Evolutionary conservation across 1,140 invertebrate species (phyloP).

Genomic region (Chionoecetes opilio): DNA sequence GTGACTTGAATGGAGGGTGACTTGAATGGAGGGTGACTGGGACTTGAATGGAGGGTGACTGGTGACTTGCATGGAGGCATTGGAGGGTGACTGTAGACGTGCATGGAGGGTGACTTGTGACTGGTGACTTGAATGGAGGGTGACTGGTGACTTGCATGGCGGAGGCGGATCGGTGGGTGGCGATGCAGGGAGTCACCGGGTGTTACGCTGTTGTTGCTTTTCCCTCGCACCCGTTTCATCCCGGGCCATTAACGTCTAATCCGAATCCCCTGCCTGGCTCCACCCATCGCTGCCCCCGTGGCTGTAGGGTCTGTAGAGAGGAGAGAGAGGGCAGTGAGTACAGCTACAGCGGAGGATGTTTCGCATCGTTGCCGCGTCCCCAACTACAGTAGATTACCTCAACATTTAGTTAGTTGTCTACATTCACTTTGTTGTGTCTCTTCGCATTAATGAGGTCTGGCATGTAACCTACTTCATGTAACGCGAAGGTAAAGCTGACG

Average conservation of each 20-base stretch:
- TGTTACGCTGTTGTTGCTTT: no score
- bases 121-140: no score
- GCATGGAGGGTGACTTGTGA: no score
- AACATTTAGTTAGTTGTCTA: not conserved
- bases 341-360: not conserved
- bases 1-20: no score
- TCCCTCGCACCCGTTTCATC: not conserved
- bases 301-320: not conserved
- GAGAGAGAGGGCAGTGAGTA: not conserved
- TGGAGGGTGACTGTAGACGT: no score
- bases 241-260: not conserved
- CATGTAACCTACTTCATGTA: not conserved
- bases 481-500: not conserved
- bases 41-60: no score
- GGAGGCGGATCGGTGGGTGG: no score
- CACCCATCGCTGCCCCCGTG: not conserved
- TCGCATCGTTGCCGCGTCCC: not conserved
- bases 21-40: no score
- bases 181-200: no score
- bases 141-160: no score
- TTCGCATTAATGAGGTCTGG: not conserved
- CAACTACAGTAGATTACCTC: not conserved
- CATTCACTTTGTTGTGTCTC: no score
- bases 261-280: not conserved
- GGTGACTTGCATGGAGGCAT: no score